Conservation (phyloP, 2,888 invertebrate species). For the Leucophenga montana region DNA sequence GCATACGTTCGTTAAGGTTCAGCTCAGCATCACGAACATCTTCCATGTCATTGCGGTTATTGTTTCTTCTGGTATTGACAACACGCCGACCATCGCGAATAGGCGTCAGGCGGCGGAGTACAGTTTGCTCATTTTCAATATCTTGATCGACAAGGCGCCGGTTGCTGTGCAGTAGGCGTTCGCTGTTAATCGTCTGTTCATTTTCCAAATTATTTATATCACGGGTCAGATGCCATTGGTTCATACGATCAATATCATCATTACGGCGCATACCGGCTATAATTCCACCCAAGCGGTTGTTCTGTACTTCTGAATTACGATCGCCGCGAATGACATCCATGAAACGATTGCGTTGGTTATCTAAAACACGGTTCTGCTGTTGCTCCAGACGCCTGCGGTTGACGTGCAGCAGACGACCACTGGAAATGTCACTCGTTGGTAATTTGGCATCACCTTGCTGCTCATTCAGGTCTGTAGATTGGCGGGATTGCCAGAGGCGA, state of each 20-base stretch:
- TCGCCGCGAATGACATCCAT: slow-evolving; percentile 33
- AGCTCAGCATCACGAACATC: neutral
- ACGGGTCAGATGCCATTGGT: slow-evolving; percentile 34
- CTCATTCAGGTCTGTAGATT: neutral
- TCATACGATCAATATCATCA: too few relatives aligned
- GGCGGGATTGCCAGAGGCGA: too few relatives aligned
- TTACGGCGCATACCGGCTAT: slow-evolving; percentile 3
- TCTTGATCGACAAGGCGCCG: slow-evolving; percentile 49
- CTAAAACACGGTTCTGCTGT: neutral
- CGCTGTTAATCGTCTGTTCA: slow-evolving; percentile 44
- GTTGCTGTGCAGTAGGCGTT: slow-evolving; percentile 52
- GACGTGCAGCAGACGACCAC: slow-evolving; percentile 39
- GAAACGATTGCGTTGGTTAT: slow-evolving; percentile 22
- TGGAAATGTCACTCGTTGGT: slow-evolving; percentile 19
- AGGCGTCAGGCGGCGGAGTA: slow-evolving; percentile 35
- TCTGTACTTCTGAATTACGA: neutral
- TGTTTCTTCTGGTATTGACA: slow-evolving; percentile 35
- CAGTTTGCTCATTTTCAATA: slow-evolving; percentile 18
- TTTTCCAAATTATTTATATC: neutral
- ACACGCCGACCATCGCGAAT: slow-evolving; percentile 52
- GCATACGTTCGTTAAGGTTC: neutral
- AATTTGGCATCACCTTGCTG: slow-evolving; percentile 2
- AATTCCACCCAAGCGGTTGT: neutral
- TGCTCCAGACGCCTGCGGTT: slow-evolving; percentile 52
- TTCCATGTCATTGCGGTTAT: slow-evolving; percentile 39